Base-by-base conservation (phyloP, 1,140 invertebrate genomes). In the Goniozus legneri region DNA sequence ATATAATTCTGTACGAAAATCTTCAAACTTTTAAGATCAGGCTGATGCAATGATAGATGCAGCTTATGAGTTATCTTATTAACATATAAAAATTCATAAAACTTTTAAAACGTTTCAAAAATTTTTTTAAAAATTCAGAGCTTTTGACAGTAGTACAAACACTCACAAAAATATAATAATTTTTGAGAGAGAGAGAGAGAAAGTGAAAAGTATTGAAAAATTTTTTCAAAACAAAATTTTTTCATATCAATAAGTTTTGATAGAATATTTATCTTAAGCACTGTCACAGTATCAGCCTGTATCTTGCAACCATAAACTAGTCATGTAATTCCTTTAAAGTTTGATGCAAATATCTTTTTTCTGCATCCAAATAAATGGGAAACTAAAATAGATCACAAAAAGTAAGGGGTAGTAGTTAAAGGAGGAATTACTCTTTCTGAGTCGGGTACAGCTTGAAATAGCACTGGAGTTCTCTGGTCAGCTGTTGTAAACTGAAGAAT, bases 381-480 rank as follows among this genome's bases (percentile, higher is more conserved):
- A 44, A 44, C 49, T 50, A 61, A 67, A 62, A 59, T 63, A 64
- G 70, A 79, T 79, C 76, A 97, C 73, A 98, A 85, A 78, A 98
- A 98, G 75, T 98, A 98, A 12, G 96, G 96, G 44, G 94, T 97
- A 31, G 90, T 90, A 59, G 87, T 91, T 70, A 89, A 78, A 39
- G 88, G 84, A 52, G 95, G 95, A 71, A 98, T 92, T 50, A 95
- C 88, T 63, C 96, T 79, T 60, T 97, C 87, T 16, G 83, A 82
- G 70, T 97, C 92, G 22, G 95, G 95, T 30, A 98, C 96, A 31
- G 95, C 95, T 51, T 88, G 78, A 73, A 99, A 99, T 56, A 98
- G 79, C 77, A 94, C 92, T 15, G 92, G 81, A 58, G 85, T 84
- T 59, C 85, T 82, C 52, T 86, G 82, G 50, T 91, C 85, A 2